These are phyloP conservation scores for Galaxias olidus DNA, from an alignment of 2,797 vertebrate genomes.

Conservation along the genomic window DNA sequence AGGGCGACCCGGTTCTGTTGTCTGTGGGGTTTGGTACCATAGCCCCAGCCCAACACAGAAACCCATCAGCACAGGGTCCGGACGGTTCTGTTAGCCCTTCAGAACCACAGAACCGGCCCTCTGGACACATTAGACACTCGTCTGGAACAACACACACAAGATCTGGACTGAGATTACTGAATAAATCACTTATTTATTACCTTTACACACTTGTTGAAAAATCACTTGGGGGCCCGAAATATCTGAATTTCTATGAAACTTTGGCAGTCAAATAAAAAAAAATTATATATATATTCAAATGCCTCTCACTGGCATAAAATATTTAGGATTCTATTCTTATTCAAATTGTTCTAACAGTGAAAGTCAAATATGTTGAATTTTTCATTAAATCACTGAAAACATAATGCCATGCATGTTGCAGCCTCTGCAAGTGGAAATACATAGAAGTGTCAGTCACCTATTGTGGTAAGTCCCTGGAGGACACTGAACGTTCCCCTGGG, in stretches of 20 bases:
- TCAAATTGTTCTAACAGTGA: too few relatives aligned
- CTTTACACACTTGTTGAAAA: too few relatives aligned
- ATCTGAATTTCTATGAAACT: too few relatives aligned
- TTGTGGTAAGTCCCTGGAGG: conserved; percentile 67
- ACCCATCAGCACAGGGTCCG: conserved; percentile 73
- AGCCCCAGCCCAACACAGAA: conserved; percentile 74
- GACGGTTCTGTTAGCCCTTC: conserved; percentile 76
- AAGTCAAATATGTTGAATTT: too few relatives aligned
- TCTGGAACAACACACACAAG: conserved; percentile 61
- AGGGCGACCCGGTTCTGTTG: conserved; percentile 74
- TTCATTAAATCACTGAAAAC: too few relatives aligned
- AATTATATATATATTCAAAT: too few relatives aligned
- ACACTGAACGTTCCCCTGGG: conserved; percentile 84
- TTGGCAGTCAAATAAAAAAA: too few relatives aligned
- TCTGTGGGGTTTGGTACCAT: conserved; percentile 75
- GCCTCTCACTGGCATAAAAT: too few relatives aligned
- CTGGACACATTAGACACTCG: conserved; percentile 75
- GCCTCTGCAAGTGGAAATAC: not conserved
- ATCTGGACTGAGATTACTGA: not conserved
- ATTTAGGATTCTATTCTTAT: too few relatives aligned
- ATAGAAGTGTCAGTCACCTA: conserved; percentile 53
- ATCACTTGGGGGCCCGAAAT: too few relatives aligned
- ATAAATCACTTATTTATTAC: too few relatives aligned
- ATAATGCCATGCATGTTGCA: not conserved
- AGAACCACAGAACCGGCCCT: conserved; percentile 76